phyloP scores from a whole-genome alignment of 2,113 vertebrate genomes.

The Ibidorhyncha struthersii region DNA sequence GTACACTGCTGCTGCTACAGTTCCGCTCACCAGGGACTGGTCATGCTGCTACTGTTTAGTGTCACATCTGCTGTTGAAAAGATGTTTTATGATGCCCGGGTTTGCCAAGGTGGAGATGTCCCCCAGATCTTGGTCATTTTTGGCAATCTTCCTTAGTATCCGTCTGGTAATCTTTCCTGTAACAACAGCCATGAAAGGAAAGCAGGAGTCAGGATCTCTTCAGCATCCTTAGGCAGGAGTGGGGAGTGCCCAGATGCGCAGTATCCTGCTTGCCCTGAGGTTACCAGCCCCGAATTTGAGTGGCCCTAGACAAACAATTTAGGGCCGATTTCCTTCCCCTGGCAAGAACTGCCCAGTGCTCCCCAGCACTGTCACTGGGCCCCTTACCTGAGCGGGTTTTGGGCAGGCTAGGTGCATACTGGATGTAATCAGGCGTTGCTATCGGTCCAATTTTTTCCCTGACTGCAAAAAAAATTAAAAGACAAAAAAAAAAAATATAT shows the following conservation, averaged over 20 bases:
- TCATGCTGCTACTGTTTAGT: constrained; percentile 69
- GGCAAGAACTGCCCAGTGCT: neutral
- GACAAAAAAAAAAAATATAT: neutral
- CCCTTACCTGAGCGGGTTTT: constrained; percentile 95
- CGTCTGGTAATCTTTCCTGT: constrained; percentile 96
- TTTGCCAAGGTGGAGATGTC: constrained; percentile 92
- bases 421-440: constrained; percentile 95
- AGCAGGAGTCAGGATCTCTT: neutral
- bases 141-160: constrained; percentile 90
- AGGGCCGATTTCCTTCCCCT: neutral
- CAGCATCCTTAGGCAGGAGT: neutral
- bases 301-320: neutral
- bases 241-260: neutral
- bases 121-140: constrained; percentile 89
- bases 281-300: neutral
- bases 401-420: constrained; percentile 92
- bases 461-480: constrained; percentile 72
- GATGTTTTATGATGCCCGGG: constrained; percentile 84
- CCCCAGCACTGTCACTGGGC: neutral
- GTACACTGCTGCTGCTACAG: neutral
- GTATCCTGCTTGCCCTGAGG: neutral
- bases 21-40: neutral
- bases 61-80: constrained; percentile 87
- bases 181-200: neutral
- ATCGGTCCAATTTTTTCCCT: constrained; percentile 97